Evolutionary conservation across 1,140 invertebrate species (phyloP).

Genomic region (Formica exsecta): DNA sequence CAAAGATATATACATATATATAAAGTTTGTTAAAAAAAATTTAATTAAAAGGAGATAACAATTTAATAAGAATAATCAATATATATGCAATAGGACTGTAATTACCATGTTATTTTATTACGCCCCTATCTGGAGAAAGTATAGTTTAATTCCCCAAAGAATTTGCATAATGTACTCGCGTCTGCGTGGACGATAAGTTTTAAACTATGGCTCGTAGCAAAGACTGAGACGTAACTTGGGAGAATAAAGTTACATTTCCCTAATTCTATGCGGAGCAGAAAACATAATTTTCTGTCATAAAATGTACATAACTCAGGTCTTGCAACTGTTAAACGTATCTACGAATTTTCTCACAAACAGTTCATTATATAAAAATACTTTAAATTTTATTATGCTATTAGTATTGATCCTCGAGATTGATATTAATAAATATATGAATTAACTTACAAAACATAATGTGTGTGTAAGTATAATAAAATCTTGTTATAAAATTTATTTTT

Average conservation of each 20-base stretch:
- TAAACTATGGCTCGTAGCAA: conserved; percentile 45
- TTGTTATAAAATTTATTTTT: neutral
- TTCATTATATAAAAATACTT: too few relatives aligned
- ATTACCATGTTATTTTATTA: conserved; percentile 23
- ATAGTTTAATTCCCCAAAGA: conserved; percentile 53
- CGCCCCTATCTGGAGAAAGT: conserved; percentile 3
- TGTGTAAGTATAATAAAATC: neutral
- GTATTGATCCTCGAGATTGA: neutral
- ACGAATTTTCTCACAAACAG: too few relatives aligned
- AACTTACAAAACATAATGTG: neutral
- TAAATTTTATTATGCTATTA: neutral
- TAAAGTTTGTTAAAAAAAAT: neutral
- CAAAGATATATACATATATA: neutral
- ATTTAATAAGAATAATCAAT: conserved; percentile 8
- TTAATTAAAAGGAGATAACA: neutral
- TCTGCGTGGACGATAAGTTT: conserved; percentile 47
- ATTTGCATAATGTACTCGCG: conserved; percentile 59
- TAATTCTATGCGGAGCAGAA: conserved; percentile 4
- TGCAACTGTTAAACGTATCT: neutral
- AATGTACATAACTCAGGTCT: neutral
- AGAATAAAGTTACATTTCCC: conserved; percentile 14
- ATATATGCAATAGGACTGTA: neutral
- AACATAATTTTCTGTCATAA: conserved; percentile 4
- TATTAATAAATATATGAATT: neutral
- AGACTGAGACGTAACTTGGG: neutral